These are phyloP conservation scores for Hemitrygon akajei DNA, from an alignment of 2,797 vertebrate species.

Conservation along the genomic window DNA sequence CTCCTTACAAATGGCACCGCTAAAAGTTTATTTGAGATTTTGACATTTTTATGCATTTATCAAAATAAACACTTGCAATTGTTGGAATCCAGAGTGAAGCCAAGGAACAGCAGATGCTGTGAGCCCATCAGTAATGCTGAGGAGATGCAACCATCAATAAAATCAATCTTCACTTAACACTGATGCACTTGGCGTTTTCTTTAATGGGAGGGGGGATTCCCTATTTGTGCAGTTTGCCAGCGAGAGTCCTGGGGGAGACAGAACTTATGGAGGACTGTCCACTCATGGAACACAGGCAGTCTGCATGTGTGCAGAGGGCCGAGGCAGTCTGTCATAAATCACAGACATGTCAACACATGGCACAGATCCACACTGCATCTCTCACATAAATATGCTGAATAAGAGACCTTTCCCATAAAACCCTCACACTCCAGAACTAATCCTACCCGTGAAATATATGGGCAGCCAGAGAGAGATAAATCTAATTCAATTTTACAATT, in stretches of 20 bases:
- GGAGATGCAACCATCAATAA: not conserved
- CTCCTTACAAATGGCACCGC: not conserved
- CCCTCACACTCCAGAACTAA: not conserved
- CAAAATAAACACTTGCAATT: constrained; percentile 28
- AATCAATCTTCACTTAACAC: constrained; percentile 21
- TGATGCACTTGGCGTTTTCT: constrained; percentile 13
- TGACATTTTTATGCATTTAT: constrained; percentile 27
- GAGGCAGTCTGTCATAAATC: constrained; percentile 17
- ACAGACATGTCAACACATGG: constrained; percentile 8
- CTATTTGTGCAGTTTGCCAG: not conserved
- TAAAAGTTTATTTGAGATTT: constrained; percentile 16
- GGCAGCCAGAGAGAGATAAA: too few species aligned
- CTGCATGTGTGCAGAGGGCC: not conserved
- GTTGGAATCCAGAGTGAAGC: not conserved
- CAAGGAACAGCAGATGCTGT: not conserved
- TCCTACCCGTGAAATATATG: not conserved
- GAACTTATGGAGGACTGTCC: not conserved
- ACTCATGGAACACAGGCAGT: not conserved
- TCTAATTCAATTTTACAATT: not conserved
- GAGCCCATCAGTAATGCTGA: constrained; percentile 20
- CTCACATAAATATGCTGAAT: constrained; percentile 5
- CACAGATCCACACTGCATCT: not conserved
- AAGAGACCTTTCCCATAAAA: not conserved
- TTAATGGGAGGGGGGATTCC: not conserved
- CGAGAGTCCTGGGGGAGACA: not conserved